Evolutionary conservation across 1,140 invertebrate species (phyloP).

Genomic region (Papilio xuthus): DNA sequence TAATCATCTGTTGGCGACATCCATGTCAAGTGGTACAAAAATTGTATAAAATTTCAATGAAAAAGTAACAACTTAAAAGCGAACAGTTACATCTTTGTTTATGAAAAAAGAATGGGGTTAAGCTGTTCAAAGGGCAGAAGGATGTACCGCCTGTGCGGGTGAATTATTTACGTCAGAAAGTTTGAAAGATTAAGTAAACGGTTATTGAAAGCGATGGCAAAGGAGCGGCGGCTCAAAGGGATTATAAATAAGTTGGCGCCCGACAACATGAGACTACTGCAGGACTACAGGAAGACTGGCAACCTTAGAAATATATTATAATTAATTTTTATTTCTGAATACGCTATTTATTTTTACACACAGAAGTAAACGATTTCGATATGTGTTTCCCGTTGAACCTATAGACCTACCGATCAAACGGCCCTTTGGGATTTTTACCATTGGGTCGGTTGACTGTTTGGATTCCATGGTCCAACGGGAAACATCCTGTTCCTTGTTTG

Average conservation of each 20-base stretch:
- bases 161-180: slow-evolving; percentile 36
- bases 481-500: too few relatives aligned
- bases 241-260: slow-evolving; percentile 37
- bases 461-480: too few relatives aligned
- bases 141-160: slow-evolving; percentile 24
- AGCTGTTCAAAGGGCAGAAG: slow-evolving; percentile 29
- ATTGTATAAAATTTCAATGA: background rate
- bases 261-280: background rate
- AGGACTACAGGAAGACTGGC: slow-evolving; percentile 2
- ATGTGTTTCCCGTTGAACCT: too few relatives aligned
- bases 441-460: too few relatives aligned
- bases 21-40: background rate
- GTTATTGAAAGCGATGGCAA: slow-evolving; percentile 29
- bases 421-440: too few relatives aligned
- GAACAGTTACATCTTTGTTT: background rate
- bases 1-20: too few relatives aligned
- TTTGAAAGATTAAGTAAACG: slow-evolving; percentile 39
- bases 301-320: background rate
- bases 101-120: slow-evolving; percentile 13
- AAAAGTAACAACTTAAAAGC: background rate
- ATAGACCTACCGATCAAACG: too few relatives aligned
- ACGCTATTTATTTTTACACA: background rate
- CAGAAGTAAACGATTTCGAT: too few relatives aligned
- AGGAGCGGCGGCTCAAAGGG: slow-evolving; percentile 35
- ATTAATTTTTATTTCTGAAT: background rate